Base-by-base conservation (phyloP, 2,888 invertebrate species). In the Thereva nobilitata region DNA sequence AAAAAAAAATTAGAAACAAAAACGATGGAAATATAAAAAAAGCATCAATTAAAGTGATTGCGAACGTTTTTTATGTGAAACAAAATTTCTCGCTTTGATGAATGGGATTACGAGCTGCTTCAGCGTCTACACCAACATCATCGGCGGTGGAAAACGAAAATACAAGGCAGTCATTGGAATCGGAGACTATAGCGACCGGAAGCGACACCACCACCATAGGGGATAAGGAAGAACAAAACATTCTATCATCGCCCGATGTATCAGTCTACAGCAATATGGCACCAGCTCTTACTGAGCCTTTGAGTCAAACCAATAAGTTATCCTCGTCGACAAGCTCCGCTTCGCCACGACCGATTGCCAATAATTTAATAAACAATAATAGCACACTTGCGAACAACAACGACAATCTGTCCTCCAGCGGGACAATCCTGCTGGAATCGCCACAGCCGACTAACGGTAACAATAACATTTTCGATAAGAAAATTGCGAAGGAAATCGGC, bases 251-350 rank as follows among this genome's bases (percentile, higher is more conserved):
- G 10, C 45, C 72, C 70, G 69, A 73, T 73, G 74, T 73, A 73
- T 72, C 73, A 72, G 70, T 69, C 63, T 42, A 56, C 52, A 69
- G 70, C 74, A 76, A 69, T 87, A 94, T 95, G 94, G 94, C 94
- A 87, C 94, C 94, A 85, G 94, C 94, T 86, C 88, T 93, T 83
- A 91, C 93, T 80, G 91, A 92, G 85, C 86, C 85, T 74, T 78
- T 81, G 74, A 84, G 83, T 79, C 76, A 77, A 68, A 77, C 77
- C 67, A 79, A 78, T 72, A 79, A 79, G 72, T 70, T 80, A 52
- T 79, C 81, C 66, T 82, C 74, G 73, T 75, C 73, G 69, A 73
- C 76, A 71, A 82, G 84, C 77, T 83, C 81, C 73, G 82, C 76
- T 61, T 76, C 78, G 64, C 77, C 78, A 34, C 70, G 72, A 41